Evolutionary conservation across 2,888 invertebrate species (phyloP).

Genomic region (Cremastinae sp.): DNA sequence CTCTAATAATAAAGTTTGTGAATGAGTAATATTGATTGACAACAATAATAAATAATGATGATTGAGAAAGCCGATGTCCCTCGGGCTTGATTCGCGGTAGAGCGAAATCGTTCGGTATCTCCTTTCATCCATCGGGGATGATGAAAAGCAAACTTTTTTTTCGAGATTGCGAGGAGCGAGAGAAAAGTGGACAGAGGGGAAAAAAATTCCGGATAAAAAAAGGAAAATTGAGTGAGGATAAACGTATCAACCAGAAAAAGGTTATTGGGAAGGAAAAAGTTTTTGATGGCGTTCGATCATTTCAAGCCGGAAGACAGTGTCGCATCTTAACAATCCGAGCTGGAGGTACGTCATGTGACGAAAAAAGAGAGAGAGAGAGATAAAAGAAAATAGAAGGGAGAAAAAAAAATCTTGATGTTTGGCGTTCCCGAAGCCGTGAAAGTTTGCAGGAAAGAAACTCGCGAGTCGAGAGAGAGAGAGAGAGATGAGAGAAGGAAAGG

Average conservation of each 20-base stretch:
- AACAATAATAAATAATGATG: too few species aligned
- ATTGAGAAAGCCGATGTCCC: too few species aligned
- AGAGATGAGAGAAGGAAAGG: constrained; percentile 8
- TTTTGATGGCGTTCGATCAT: constrained; percentile 75
- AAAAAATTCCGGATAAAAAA: constrained; percentile 21
- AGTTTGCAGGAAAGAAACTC: constrained; percentile 25
- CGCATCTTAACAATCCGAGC: constrained; percentile 74
- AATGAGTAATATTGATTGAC: too few species aligned
- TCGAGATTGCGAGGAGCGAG: not conserved
- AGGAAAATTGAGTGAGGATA: constrained; percentile 38
- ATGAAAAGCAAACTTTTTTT: constrained; percentile 7
- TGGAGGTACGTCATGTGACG: constrained; percentile 19
- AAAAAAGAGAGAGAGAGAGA: not conserved
- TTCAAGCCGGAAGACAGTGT: constrained; percentile 69
- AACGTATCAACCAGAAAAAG: constrained; percentile 68
- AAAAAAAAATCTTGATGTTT: not conserved
- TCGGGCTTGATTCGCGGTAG: too few species aligned
- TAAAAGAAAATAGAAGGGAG: not conserved
- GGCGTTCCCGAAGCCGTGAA: constrained; percentile 2
- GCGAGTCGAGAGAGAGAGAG: not conserved
- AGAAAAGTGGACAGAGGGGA: constrained; percentile 9
- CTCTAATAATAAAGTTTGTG: too few species aligned
- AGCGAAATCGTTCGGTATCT: too few species aligned
- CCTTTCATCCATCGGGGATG: not conserved
- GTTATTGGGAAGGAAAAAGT: constrained; percentile 66